Base-by-base conservation (phyloP, 2,113 vertebrate genomes). In the Ochotona princeps region DNA sequence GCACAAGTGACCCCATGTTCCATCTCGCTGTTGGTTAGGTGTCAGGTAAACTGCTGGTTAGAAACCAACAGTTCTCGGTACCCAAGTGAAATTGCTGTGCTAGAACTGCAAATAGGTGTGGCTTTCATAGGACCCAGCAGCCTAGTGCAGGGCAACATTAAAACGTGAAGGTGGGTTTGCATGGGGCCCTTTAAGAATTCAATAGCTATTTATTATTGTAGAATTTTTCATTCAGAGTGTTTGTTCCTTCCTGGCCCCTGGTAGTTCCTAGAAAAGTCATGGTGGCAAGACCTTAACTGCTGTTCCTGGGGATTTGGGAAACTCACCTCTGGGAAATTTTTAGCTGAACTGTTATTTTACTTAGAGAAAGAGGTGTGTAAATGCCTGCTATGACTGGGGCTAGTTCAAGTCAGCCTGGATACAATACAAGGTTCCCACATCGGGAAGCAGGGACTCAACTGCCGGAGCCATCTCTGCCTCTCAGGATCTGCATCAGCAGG, bases 161-260 rank as follows among this genome's bases (percentile, higher is more conserved):
- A 87, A 84, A 87, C 38, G 14, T 35, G 18, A 85, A 82, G 32
- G 60, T 93, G 85, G 94, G 32, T 70, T 95, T 94, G 65, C 6
- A 2, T 57, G 54, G 54, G 54, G 54, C 54, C 18, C 54, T 78
- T 67, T 35, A 47, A 47, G 12, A 30, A 38, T 81, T 63, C 67
- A 57, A 21, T 70, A 13, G 63, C 72, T 89, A 63, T 69, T 11
- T 83, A 81, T 85, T 25, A 47, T 67, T 69, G 76, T 54, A 81
- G 89, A 90, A 78, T 51, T 87, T 80, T 88, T n/a, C 28, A 28
- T 76, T 86, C 87, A 69, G 51, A 92, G 78, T 82, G 94, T 91
- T 91, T 63, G 79, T 85, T 93, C 35, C 17, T 79, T 87, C 57
- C 81, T 96, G 89, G 44, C 47, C 78, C 35, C n/a, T 75, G 79